Conservation (phyloP, 2,888 invertebrate species). For the Campoplex nolae region DNA sequence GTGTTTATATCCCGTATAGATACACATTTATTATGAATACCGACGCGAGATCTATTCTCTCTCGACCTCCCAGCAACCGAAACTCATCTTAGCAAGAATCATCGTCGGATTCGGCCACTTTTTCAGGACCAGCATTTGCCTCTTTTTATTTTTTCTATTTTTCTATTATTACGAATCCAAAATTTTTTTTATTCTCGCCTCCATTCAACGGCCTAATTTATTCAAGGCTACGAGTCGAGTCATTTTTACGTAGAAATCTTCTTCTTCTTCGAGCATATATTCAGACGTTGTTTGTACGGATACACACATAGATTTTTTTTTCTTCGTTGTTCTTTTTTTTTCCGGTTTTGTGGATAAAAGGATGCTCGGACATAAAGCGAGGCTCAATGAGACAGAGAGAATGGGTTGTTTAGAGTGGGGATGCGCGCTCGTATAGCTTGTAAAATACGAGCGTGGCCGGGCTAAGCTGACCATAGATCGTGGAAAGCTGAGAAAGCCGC, state of each 20-base stretch:
- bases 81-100: not conserved
- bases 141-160: not conserved
- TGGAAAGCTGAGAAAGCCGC: slow-evolving; percentile 76
- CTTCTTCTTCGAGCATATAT: not conserved
- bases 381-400: slow-evolving; percentile 61
- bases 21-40: not conserved
- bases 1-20: not conserved
- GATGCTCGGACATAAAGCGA: slow-evolving; percentile 15
- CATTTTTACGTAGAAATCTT: slow-evolving; percentile 3
- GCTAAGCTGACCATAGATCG: slow-evolving; percentile 81
- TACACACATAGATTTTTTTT: not conserved
- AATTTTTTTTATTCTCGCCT: not conserved
- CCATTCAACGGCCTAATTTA: not conserved
- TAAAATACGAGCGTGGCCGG: slow-evolving; percentile 79
- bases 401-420: slow-evolving; percentile 47
- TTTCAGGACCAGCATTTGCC: not conserved
- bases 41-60: not conserved
- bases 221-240: not conserved
- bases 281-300: not conserved
- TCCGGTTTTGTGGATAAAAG: not conserved
- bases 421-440: slow-evolving; percentile 62
- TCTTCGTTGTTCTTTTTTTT: not conserved
- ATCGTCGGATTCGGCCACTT: not conserved
- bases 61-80: not conserved
- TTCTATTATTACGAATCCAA: not conserved